A percentile compares a stretch with the other conserved stretches of the same genome.
These are phyloP conservation scores for Crocuta crocuta DNA, from an alignment of 2,113 vertebrate species.

Conservation along the genomic window DNA sequence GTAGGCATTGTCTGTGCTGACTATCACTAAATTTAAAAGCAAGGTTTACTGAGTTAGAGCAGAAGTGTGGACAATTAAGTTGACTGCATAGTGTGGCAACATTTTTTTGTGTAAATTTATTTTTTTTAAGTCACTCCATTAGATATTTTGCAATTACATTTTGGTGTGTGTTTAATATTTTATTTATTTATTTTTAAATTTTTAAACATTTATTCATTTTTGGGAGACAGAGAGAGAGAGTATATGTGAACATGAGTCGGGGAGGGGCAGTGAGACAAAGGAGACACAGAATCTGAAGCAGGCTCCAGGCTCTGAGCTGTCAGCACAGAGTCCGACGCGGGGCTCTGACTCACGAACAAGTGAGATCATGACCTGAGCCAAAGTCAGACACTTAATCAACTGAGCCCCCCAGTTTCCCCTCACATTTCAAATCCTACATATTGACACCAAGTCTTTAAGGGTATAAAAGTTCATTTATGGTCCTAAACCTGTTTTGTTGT, in stretches of 20 bases:
- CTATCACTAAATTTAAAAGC: background rate
- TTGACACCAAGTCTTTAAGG: background rate
- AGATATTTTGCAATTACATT: background rate
- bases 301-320: no score
- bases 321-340: no score
- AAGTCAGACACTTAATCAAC: no score
- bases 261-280: no score
- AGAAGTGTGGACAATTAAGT: background rate
- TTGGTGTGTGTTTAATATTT: background rate
- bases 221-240: no score
- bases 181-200: no score
- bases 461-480: background rate
- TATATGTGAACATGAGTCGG: no score
- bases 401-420: background rate
- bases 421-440: background rate
- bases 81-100: background rate
- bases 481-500: background rate
- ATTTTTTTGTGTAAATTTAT: background rate
- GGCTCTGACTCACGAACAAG: no score
- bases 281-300: no score
- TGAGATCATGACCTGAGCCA: no score
- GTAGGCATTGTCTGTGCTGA: background rate
- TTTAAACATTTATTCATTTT: no score
- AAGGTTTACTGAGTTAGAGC: background rate
- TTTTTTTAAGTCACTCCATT: background rate